phyloP scores from a whole-genome alignment of 2,797 vertebrate species.

The Astyanax mexicanus region DNA sequence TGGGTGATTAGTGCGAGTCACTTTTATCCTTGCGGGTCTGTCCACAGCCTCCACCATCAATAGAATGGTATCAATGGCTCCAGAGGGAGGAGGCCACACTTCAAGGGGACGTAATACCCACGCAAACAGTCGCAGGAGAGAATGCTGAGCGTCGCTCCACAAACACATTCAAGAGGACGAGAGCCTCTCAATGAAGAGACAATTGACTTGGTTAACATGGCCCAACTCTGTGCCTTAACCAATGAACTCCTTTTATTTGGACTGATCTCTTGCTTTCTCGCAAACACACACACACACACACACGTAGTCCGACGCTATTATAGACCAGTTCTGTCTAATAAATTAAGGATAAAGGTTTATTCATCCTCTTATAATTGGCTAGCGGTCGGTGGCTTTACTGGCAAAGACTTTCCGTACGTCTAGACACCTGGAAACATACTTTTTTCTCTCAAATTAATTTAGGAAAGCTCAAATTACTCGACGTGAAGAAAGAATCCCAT shows the following conservation, averaged over 20 bases:
- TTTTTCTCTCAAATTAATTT: background rate
- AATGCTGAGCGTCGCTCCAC: conserved; percentile 48
- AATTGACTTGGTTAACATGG: conserved; percentile 56
- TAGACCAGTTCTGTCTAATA: conserved; percentile 1
- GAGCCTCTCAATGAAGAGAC: conserved; percentile 55
- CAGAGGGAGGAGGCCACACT: conserved; percentile 58
- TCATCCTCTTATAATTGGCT: conserved; percentile 4
- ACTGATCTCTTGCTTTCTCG: conserved; percentile 18
- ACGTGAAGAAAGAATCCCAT: background rate
- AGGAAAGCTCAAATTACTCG: too few relatives aligned
- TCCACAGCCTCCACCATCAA: conserved; percentile 55
- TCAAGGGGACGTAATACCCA: conserved; percentile 60
- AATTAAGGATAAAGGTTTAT: background rate
- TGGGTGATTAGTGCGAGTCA: conserved; percentile 53
- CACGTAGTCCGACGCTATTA: background rate
- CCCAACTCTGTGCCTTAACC: conserved; percentile 32
- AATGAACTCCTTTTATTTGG: conserved; percentile 32
- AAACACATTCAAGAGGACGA: conserved; percentile 60
- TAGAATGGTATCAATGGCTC: conserved; percentile 56
- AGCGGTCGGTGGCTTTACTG: background rate
- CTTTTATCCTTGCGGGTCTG: conserved; percentile 62
- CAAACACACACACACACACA: background rate
- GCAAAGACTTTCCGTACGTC: background rate
- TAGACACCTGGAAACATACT: background rate
- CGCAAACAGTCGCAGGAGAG: conserved; percentile 56